Evolutionary conservation across 2,113 vertebrate genomes (phyloP).

Genomic region (Oryzias javanicus): DNA sequence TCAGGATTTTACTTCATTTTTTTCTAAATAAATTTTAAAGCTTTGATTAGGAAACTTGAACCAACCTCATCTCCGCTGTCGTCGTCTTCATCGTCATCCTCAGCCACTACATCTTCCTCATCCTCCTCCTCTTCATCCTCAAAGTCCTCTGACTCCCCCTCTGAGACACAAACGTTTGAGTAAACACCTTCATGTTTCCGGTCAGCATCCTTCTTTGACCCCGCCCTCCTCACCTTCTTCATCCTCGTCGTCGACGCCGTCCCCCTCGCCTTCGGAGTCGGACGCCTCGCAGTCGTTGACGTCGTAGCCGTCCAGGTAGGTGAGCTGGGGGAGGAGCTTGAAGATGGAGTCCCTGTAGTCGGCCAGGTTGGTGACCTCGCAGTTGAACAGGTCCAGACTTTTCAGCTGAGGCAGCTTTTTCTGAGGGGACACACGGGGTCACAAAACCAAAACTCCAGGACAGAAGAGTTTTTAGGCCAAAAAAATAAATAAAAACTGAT

Average conservation of each 20-base stretch:
- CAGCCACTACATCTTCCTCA: conserved; percentile 62
- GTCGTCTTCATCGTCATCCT: conserved; percentile 72
- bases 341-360: conserved; percentile 83
- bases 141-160: conserved; percentile 75
- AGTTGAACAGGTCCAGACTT: conserved; percentile 84
- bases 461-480: no score
- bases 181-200: background rate
- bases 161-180: conserved; percentile 11
- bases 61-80: conserved; percentile 60
- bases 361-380: conserved; percentile 83
- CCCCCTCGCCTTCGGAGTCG: conserved; percentile 80
- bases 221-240: conserved; percentile 72
- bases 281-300: conserved; percentile 80
- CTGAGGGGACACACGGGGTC: conserved; percentile 30
- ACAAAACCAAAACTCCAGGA: background rate
- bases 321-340: conserved; percentile 81
- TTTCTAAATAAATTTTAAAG: no score
- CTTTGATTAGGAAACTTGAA: no score
- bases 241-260: conserved; percentile 81
- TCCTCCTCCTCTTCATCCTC: conserved; percentile 82
- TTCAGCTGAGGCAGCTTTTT: conserved; percentile 80
- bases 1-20: no score
- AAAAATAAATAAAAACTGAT: no score
- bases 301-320: conserved; percentile 83
- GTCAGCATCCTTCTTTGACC: background rate